Evolutionary conservation across 1,140 invertebrate species (phyloP).

Genomic region (Cyrtorhinus lividipennis): DNA sequence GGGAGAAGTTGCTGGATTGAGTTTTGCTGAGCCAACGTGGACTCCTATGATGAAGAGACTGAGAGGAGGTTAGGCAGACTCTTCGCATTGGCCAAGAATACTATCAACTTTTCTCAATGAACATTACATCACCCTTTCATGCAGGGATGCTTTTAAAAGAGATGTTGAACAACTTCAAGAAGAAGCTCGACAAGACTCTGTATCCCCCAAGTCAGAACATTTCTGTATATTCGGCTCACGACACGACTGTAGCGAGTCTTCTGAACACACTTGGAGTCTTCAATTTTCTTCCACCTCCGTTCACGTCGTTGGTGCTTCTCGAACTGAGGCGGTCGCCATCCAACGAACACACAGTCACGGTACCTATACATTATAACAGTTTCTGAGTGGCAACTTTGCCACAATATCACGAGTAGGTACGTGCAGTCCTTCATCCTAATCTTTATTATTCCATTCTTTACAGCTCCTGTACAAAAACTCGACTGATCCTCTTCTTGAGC

Average conservation of each 20-base stretch:
- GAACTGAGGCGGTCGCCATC: conserved; percentile 25
- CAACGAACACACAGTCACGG: conserved; percentile 33
- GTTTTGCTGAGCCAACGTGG: conserved; percentile 35
- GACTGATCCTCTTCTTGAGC: conserved; percentile 29
- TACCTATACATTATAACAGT: conserved; percentile 23
- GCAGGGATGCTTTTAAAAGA: conserved; percentile 45
- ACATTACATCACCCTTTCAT: no score
- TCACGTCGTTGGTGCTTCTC: conserved; percentile 53
- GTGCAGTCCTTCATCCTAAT: no score
- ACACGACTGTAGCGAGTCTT: conserved; percentile 63
- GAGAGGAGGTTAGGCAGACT: conserved; percentile 22
- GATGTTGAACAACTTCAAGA: conserved; percentile 42
- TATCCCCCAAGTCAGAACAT: conserved; percentile 41
- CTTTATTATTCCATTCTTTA: no score
- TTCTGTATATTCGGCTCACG: conserved; percentile 65
- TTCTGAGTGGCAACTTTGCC: not conserved
- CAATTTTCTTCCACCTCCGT: conserved; percentile 56
- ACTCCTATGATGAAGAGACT: conserved; percentile 37
- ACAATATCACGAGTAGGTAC: no score
- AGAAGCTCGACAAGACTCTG: conserved; percentile 31
- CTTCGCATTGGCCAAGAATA: no score
- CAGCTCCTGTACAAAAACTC: conserved; percentile 48
- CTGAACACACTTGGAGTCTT: conserved; percentile 58
- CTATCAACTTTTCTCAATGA: no score
- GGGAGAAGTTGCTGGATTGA: conserved; percentile 35